Percentiles rank a stretch among this genome's conserved stretches.
phyloP scores from a whole-genome alignment of 2,797 vertebrate species.

The Micropoecilia bifurca region DNA sequence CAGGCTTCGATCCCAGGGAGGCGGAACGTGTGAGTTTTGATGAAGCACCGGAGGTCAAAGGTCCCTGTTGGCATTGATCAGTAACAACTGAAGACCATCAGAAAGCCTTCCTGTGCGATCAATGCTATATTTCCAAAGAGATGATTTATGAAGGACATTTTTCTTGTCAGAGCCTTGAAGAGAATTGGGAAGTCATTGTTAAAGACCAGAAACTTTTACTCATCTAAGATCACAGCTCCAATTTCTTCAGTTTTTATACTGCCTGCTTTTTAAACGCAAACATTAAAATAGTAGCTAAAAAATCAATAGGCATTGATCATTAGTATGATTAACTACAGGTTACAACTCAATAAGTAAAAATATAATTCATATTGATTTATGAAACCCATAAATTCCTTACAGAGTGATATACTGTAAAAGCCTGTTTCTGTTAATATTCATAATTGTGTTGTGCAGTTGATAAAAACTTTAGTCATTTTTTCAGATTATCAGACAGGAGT shows the following conservation, averaged over 20 bases:
- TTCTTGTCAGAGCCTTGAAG: conserved; percentile 29
- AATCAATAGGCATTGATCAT: neutral
- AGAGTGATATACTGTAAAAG: neutral
- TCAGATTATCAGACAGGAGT: neutral
- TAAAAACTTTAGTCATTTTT: neutral
- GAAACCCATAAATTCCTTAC: neutral
- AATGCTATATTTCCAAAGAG: conserved; percentile 28
- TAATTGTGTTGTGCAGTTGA: neutral
- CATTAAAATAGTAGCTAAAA: neutral
- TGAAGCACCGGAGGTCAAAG: conserved; percentile 63
- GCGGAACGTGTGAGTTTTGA: conserved; percentile 43
- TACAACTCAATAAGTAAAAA: neutral
- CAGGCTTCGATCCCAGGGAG: conserved; percentile 35
- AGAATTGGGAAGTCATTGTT: neutral
- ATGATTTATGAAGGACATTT: conserved; percentile 49
- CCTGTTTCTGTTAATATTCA: neutral
- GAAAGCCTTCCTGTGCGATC: conserved; percentile 37
- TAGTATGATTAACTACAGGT: neutral
- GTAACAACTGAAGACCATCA: conserved; percentile 51
- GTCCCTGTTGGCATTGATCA: conserved; percentile 56
- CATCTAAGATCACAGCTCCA: neutral
- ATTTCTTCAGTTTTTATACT: neutral
- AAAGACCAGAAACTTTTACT: neutral
- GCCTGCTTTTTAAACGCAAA: neutral
- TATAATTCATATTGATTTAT: no score